Conservation (phyloP, 2,797 vertebrate species). For the Sternarchorhynchus goeldii region DNA sequence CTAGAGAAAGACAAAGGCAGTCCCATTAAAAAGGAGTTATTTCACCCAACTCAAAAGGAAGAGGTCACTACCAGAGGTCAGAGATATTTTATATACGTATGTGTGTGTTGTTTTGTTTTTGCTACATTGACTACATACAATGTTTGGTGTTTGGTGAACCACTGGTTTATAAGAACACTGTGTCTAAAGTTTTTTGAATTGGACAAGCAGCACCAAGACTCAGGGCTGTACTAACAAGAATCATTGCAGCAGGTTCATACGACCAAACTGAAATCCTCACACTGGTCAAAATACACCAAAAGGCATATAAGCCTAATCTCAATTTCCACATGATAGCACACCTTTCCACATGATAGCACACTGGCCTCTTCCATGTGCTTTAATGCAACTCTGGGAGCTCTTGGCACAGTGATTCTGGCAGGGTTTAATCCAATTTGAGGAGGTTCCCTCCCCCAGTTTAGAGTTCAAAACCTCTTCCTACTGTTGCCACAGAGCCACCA, state of each 20-base stretch:
- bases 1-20: slow-evolving; percentile 70
- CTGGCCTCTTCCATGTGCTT: background rate
- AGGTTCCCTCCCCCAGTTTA: slow-evolving; percentile 25
- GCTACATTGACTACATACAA: too few species aligned
- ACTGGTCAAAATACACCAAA: too few species aligned
- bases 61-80: background rate
- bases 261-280: too few species aligned
- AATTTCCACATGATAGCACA: background rate
- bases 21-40: background rate
- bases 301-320: background rate
- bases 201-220: too few species aligned
- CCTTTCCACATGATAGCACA: background rate
- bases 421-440: slow-evolving; percentile 63
- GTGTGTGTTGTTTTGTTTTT: too few species aligned
- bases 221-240: too few species aligned
- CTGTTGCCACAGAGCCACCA: slow-evolving; percentile 52
- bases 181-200: too few species aligned
- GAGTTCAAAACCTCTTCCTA: slow-evolving; percentile 23
- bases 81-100: too few species aligned
- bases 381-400: slow-evolving; percentile 39
- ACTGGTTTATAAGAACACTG: too few species aligned
- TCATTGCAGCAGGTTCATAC: too few species aligned
- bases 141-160: too few species aligned
- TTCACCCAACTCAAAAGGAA: background rate
- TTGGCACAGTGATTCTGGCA: slow-evolving; percentile 61